Evolutionary conservation across 2,797 vertebrate species (phyloP).

Genomic region (Pelodytes ibericus): DNA sequence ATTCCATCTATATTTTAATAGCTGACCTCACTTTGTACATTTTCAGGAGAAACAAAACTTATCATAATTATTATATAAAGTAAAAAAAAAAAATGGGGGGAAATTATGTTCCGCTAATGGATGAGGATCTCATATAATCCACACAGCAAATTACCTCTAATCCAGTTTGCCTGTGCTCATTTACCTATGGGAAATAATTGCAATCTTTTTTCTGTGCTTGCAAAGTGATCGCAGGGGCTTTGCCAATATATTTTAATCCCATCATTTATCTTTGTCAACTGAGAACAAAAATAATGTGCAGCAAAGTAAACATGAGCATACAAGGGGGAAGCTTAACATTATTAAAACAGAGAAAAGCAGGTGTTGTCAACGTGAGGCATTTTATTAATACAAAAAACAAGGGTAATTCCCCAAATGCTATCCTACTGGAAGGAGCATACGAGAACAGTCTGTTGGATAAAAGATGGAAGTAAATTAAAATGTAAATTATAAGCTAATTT

Average conservation of each 20-base stretch:
- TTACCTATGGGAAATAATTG: conserved; percentile 98
- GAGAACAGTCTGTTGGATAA: not conserved
- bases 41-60: conserved; percentile 26
- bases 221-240: conserved; percentile 81
- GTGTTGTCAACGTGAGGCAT: conserved; percentile 78
- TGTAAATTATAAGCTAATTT: no score
- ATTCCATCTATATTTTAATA: conserved; percentile 25
- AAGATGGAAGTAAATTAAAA: no score
- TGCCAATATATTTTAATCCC: conserved; percentile 95
- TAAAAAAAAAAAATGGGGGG: conserved; percentile 78
- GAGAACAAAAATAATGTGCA: conserved; percentile 80
- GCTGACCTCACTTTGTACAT: conserved; percentile 10
- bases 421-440: conserved; percentile 58
- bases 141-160: conserved; percentile 96
- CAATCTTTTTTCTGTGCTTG: conserved; percentile 75
- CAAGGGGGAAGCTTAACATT: conserved; percentile 75
- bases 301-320: conserved; percentile 85
- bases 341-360: conserved; percentile 84
- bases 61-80: conserved; percentile 71
- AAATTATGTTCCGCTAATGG: conserved; percentile 88
- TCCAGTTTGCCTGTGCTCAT: conserved; percentile 88
- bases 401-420: conserved; percentile 77
- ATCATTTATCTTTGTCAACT: conserved; percentile 81
- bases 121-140: conserved; percentile 89
- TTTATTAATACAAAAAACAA: conserved; percentile 79